Conservation (phyloP, 1,140 invertebrate genomes). For the Bombyx mori region ASM3026992v2 NC_085109.1:12029501-12030000, state of each 20-base stretch:
- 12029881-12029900: no score
- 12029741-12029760: slow-evolving; percentile 61
- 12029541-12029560: background rate
- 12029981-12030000: no score
- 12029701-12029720: slow-evolving; percentile 36
- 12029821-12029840: no score
- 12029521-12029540: no score
- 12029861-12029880: no score
- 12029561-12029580: slow-evolving; percentile 11
- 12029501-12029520: no score
- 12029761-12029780: slow-evolving; percentile 57
- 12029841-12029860: no score
- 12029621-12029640: slow-evolving; percentile 8
- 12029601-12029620: slow-evolving; percentile 25
- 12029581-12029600: no score
- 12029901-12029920: no score
- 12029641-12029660: slow-evolving; percentile 18
- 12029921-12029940: no score
- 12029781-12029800: slow-evolving; percentile 26
- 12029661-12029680: slow-evolving; percentile 20
- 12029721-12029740: slow-evolving; percentile 57
- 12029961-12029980: no score
- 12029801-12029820: slow-evolving; percentile 6
- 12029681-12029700: slow-evolving; percentile 31
- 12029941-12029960: no score